Base-by-base conservation (phyloP, 2,797 vertebrate species). In the Danio aesculapii region DNA sequence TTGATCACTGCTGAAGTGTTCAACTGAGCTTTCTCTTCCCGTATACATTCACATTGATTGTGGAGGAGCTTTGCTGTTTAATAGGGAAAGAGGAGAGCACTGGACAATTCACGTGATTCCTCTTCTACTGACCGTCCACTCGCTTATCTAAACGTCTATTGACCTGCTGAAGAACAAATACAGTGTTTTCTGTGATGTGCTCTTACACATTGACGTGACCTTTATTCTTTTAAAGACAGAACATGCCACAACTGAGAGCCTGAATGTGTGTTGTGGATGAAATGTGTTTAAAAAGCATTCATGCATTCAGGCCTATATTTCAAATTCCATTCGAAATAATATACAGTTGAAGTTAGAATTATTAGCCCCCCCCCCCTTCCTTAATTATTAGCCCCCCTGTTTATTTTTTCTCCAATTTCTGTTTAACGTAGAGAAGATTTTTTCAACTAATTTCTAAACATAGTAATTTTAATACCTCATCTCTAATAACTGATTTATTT, bases 1-100 rank as follows among this genome's bases (percentile, higher is more conserved):
- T 59, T 75, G 57, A 78, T 81, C 69, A 59, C 52, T 10, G 57
- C 58, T 14, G 12, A 62, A 62, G 70, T 76, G 72, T 74, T 78
- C 66, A 50, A 70, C 50, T 67, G 63, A 68, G 62, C 63, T 43
- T 74, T 76, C 76, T 80, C 70, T 63, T 30, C 17, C 61, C 49
- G 47, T 30, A 30, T 79, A 77, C 57, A 75, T 70, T 66, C 57
- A 57, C 63, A 80, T 71, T 14, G 82, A 87, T 78, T 79, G 78
- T 11, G 49, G 66, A 75, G 75, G 64, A 64, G 72, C 72, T 30
- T 55, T 41, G 68, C 63, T 80, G 71, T 82, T 82, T 81, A 78
- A 83, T 66, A 57, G 61, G n/a, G 14, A 39, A 61, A 12, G 44
- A 47, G 39, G 50, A 81, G 69, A 77, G 50, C 53, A 84, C n/a